Base-by-base conservation (phyloP, 1,140 invertebrate species). In the Copidosoma floridanum region DNA sequence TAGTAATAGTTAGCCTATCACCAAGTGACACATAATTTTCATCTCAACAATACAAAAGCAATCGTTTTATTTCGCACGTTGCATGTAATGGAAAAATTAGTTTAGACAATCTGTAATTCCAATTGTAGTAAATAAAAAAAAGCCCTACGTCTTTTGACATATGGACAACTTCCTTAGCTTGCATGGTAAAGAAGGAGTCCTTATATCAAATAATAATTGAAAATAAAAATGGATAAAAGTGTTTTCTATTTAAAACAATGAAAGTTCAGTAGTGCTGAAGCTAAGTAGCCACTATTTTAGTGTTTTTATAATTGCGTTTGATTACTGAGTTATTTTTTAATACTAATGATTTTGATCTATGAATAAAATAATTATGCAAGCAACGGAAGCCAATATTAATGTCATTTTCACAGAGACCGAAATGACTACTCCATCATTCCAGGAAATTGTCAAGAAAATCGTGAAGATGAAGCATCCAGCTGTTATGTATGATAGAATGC, bases 371-470 rank as follows among this genome's bases (percentile, higher is more conserved):
- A 37, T n/a, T n/a, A n/a, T n/a, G n/a, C n/a, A n/a, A n/a, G n/a
- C n/a, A n/a, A 38, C 48, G 51, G 50, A 54, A 8, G 23, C 38
- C 23, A 52, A 26, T 47, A 50, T 26, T 20, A 48, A 44, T 54
- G 56, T 60, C n/a, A 21, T 56, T 71, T 77, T 69, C 69, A 40
- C 76, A 79, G 77, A 67, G 60, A 76, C 64, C 68, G 68, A 62
- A 65, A 60, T 41, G 73, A 75, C 12, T 79, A 79, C 44, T 24
- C 44, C 35, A 61, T 67, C 48, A 68, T 79, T 67, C 70, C 70
- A 41, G 77, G 75, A 51, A 62, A 60, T 44, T 73, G 71, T 65
- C 60, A 72, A 21, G 71, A 50, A 47, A 63, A 69, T 52, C 40
- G 23, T 23, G 57, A 65, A 65, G 68, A 70, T 50, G 66, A 64